phyloP scores from a whole-genome alignment of 2,888 invertebrate species.

The Drosophila testacea region DNA sequence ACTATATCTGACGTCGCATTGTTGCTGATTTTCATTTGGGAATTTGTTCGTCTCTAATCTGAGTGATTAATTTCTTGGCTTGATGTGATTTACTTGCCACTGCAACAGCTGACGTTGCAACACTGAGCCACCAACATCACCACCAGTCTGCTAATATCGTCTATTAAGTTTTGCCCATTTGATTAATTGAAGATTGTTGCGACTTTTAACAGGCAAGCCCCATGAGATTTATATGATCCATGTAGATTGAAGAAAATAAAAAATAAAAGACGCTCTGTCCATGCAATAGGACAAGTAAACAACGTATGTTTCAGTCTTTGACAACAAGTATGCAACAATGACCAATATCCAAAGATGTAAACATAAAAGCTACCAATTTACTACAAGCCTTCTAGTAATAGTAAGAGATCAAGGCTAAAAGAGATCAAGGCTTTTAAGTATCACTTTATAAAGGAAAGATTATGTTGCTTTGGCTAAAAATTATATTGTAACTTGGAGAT shows the following conservation, averaged over 20 bases:
- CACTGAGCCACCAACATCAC: slow-evolving; percentile 1
- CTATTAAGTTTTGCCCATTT: slow-evolving; percentile 67
- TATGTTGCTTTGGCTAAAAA: too few species aligned
- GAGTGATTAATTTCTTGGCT: slow-evolving; percentile 77
- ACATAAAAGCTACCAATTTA: too few species aligned
- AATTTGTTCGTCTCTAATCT: slow-evolving; percentile 60
- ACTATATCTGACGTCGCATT: slow-evolving; percentile 42
- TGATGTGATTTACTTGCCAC: slow-evolving; percentile 74
- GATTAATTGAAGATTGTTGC: slow-evolving; percentile 69
- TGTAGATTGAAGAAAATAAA: neutral
- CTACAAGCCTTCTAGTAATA: too few species aligned
- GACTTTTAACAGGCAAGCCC: slow-evolving; percentile 46
- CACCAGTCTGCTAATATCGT: slow-evolving; percentile 51
- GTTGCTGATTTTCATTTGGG: slow-evolving; percentile 74
- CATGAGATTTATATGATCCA: slow-evolving; percentile 42
- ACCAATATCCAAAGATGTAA: neutral
- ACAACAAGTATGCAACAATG: neutral
- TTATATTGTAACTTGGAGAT: too few species aligned
- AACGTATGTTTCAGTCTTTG: neutral
- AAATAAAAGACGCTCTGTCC: slow-evolving; percentile 10
- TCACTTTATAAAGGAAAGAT: too few species aligned
- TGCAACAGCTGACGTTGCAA: slow-evolving; percentile 39
- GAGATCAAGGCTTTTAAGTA: too few species aligned
- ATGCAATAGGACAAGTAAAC: slow-evolving; percentile 14
- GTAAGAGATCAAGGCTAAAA: too few species aligned